Evolutionary conservation across 2,888 invertebrate genomes (phyloP).

Genomic region (Spicauda simplicius): DNA sequence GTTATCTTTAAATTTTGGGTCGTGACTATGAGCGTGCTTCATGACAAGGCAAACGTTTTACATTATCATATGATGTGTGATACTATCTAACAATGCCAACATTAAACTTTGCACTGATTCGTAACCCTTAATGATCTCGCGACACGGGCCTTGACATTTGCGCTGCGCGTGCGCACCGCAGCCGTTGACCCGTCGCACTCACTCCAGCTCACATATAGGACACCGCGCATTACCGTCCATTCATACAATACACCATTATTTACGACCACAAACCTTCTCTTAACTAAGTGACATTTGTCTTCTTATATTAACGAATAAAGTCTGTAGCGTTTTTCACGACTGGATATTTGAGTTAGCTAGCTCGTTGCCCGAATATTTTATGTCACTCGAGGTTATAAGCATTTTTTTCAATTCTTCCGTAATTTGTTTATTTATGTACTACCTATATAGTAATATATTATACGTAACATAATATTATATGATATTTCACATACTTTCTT

Average conservation of each 20-base stretch:
- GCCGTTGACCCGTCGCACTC: conserved; percentile 66
- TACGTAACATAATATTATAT: too few relatives aligned
- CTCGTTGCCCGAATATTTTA: not conserved
- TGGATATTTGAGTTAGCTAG: not conserved
- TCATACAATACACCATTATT: conserved; percentile 76
- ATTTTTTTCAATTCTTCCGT: too few relatives aligned
- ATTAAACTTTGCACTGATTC: conserved; percentile 32
- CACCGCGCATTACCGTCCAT: conserved; percentile 62
- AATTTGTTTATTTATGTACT: too few relatives aligned
- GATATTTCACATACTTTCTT: too few relatives aligned
- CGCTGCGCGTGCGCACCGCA: conserved; percentile 57
- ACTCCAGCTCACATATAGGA: conserved; percentile 64
- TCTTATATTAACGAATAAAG: conserved; percentile 20
- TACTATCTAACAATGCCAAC: not conserved
- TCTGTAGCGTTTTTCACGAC: not conserved
- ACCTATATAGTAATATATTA: too few relatives aligned
- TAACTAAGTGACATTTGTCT: conserved; percentile 62
- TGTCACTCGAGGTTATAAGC: too few relatives aligned
- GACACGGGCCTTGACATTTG: conserved; percentile 72
- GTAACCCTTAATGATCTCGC: conserved; percentile 43
- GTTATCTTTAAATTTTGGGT: too few relatives aligned
- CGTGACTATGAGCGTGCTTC: too few relatives aligned
- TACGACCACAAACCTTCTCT: conserved; percentile 69
- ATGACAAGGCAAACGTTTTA: too few relatives aligned
- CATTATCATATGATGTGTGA: too few relatives aligned